Percentiles rank a stretch among this genome's conserved stretches.
phyloP scores from a whole-genome alignment of 2,113 vertebrate species.

The Harpagus bidentatus region DNA sequence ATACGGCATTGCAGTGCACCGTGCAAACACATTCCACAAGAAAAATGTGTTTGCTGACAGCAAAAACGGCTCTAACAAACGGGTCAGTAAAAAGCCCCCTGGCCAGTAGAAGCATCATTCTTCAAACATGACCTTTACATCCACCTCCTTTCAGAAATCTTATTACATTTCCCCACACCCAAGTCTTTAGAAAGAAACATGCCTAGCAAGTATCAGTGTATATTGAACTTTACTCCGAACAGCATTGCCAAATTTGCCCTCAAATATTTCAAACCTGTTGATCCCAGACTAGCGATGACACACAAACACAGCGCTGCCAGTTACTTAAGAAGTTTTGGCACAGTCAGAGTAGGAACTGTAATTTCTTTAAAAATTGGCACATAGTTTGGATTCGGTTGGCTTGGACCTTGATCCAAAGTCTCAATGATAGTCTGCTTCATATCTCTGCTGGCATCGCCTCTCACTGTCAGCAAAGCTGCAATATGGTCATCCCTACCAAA shows the following conservation, averaged over 20 bases:
- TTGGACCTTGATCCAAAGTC: slow-evolving; percentile 86
- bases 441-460: slow-evolving; percentile 92
- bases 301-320: neutral
- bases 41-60: neutral
- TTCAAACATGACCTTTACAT: neutral
- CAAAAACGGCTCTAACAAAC: neutral
- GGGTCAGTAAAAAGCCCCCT: neutral
- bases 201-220: neutral
- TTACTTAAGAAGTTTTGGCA: slow-evolving; percentile 94
- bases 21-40: neutral
- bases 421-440: slow-evolving; percentile 97
- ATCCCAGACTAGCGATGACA: neutral
- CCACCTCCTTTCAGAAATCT: neutral
- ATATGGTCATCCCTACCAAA: slow-evolving; percentile 91
- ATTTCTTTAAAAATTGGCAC: slow-evolving; percentile 94
- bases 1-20: neutral
- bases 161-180: neutral
- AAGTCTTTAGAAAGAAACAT: neutral
- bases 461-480: slow-evolving; percentile 85
- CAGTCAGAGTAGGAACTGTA: slow-evolving; percentile 85
- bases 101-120: neutral
- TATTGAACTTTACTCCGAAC: neutral
- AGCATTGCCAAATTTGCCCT: neutral
- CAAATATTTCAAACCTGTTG: neutral
- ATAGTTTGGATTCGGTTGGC: slow-evolving; percentile 71